Evolutionary conservation across 1,140 invertebrate genomes (phyloP).

Genomic region (Diuraphis noxia): DNA sequence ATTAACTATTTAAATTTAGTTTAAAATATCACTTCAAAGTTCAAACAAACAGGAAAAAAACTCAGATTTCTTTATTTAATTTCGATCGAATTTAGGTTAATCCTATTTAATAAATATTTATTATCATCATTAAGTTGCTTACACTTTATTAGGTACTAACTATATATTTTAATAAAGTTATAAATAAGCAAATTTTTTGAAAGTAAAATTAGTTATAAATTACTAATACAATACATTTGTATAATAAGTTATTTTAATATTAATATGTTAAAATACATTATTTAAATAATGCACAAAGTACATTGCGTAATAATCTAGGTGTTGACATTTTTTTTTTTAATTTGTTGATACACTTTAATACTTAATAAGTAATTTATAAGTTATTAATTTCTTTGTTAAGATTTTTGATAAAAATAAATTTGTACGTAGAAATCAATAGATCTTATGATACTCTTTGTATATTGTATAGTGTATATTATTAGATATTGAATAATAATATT

Average conservation of each 20-base stretch:
- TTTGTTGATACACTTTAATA: neutral
- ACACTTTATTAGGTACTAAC: neutral
- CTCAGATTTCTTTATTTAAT: constrained; percentile 3
- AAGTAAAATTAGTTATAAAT: neutral
- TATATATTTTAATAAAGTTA: neutral
- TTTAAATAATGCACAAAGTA: neutral
- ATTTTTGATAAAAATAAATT: no score
- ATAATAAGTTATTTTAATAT: neutral
- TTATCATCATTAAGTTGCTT: neutral
- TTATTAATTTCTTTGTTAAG: no score
- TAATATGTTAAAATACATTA: neutral
- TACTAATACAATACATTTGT: no score
- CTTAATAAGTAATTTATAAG: no score
- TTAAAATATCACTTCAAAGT: neutral
- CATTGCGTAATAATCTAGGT: neutral
- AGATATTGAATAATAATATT: no score
- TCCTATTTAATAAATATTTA: constrained; percentile 15
- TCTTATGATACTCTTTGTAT: no score
- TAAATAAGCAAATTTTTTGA: neutral
- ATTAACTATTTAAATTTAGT: neutral
- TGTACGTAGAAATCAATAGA: no score
- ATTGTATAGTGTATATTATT: no score
- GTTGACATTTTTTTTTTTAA: neutral
- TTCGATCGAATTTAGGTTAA: neutral
- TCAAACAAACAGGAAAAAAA: neutral